Base-by-base conservation (phyloP, 2,797 vertebrate species). In the Lagorchestes hirsutus region DNA sequence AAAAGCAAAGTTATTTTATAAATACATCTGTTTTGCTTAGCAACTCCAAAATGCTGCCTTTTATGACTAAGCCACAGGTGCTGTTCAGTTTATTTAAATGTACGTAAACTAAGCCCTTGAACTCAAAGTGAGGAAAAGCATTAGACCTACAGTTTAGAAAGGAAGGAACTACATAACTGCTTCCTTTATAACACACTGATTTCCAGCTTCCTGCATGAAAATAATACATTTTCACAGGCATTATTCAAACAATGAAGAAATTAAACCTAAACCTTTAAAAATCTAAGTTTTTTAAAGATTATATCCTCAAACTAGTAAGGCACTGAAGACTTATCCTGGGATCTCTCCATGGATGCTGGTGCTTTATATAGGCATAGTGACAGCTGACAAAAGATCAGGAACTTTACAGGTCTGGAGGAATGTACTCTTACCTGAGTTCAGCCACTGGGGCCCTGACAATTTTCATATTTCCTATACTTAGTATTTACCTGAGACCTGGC, bases 21-120 rank as follows among this genome's bases (percentile, higher is more conserved):
- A 98, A 95, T 98, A 96, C 91, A 98, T 97, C 82, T 97, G 97
- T 98, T 98, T 98, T 98, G 96, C 95, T 96, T 92, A 96, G 96
- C 93, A 97, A 93, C 96, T 94, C 96, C 11, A 91, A 98, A 96
- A 97, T 54, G 93, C 92, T 98, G 97, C 97, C 96, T 95, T 97
- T 96, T 96, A 95, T 98, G 98, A 98, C 97, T 98, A 98, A 98
- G 94, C 18, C 93, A 97, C 98, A 99, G 98, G 98, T 99, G 99
- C 97, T 97, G 27, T 40, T 98, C 97, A 98, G 97, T 98, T 99
- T 99, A 98, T 98, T 98, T 97, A 97, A 95, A 93, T 92, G 94
- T 96, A 97, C 93, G 92, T 96, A 98, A 98, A 97, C 96, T 95
- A 98, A 98, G 97, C 58, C 98, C 98, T 98, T 98, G 97, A 98